Base-by-base conservation (phyloP, 2,113 vertebrate genomes). In the Phrynosoma blainvillii region DNA sequence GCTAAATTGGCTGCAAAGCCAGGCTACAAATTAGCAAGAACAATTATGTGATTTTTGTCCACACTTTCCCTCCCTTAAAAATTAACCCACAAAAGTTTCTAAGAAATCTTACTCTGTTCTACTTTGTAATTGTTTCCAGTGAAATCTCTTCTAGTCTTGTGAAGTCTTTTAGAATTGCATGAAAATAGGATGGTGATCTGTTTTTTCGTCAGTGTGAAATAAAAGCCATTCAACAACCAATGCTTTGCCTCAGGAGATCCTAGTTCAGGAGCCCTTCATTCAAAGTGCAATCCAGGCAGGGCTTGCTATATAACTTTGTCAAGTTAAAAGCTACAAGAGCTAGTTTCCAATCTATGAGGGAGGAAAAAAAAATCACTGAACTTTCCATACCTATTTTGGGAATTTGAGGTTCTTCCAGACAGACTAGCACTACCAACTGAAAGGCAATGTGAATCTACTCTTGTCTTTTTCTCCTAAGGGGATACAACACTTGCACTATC, bases 21-120 rank as follows among this genome's bases (percentile, higher is more conserved):
- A 36, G 76, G 56, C 52, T 87, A 74, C 20, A 62, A 52, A 40
- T 86, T 91, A 91, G 78, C 93, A 73, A 93, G 79, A 52, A 89
- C 32, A 27, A 80, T 32, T 91, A 23, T 79, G 27, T 66, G 54
- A 7, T 74, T 82, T 30, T n/a, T 5, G 86, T 12, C 0, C 0
- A 70, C 59, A 52, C 2, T 86, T 3, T 88, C 56, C 21, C 21
- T 83, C 2, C 56, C 87, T 59, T 85, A 78, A 36, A 89, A 90
- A 85, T 75, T 6, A 86, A 16, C 40, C 10, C 56, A 71, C 16
- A 47, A 36, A 25, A n/a, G 1, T 5, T 85, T 70, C 76, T 65
- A 47, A 84, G 79, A 89, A 54, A 2, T 20, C 30, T 77, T 13
- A 32, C 12, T 75, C 36, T 65, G n/a, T 32, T 59, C 20, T 23